A percentile compares a stretch with the other conserved stretches of the same genome.
Evolutionary conservation across 2,113 vertebrate genomes (phyloP).

Genomic region (Emydocephalus ijimae): DNA sequence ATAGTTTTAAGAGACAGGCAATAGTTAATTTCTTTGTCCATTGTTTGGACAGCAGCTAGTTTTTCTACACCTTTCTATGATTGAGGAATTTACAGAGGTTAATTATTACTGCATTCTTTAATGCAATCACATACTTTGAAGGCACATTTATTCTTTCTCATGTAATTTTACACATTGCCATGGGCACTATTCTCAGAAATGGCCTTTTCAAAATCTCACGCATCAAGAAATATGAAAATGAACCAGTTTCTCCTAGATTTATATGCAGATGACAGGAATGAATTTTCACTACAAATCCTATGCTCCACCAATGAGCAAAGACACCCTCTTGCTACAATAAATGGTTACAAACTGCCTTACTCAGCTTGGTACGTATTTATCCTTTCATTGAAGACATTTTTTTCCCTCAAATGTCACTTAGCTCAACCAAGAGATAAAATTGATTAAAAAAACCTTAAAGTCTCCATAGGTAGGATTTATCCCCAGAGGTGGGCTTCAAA

Average conservation of each 20-base stretch:
- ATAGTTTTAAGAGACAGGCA: not conserved
- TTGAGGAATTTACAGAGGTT: not conserved
- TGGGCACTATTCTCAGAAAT: not conserved
- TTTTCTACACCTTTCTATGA: not conserved
- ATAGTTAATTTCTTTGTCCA: not conserved
- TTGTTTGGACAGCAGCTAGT: not conserved
- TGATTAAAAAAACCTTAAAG: not conserved
- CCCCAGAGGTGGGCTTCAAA: not conserved
- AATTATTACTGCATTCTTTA: not conserved
- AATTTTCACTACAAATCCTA: not conserved
- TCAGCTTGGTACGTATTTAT: not conserved
- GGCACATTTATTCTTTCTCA: not conserved
- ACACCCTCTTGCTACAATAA: not conserved
- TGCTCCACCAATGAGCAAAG: not conserved
- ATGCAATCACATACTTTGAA: not conserved
- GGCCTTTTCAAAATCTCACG: not conserved
- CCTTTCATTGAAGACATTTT: not conserved
- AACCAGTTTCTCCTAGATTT: not conserved
- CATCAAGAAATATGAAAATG: not conserved
- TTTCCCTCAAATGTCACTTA: not conserved
- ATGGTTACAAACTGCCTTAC: not conserved
- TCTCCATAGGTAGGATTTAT: not conserved
- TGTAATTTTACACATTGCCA: not conserved
- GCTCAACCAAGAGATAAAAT: not conserved
- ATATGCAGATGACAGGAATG: not conserved